These are phyloP conservation scores for Calameuta idolon DNA, from an alignment of 2,888 invertebrate genomes.

Conservation along the genomic window DNA sequence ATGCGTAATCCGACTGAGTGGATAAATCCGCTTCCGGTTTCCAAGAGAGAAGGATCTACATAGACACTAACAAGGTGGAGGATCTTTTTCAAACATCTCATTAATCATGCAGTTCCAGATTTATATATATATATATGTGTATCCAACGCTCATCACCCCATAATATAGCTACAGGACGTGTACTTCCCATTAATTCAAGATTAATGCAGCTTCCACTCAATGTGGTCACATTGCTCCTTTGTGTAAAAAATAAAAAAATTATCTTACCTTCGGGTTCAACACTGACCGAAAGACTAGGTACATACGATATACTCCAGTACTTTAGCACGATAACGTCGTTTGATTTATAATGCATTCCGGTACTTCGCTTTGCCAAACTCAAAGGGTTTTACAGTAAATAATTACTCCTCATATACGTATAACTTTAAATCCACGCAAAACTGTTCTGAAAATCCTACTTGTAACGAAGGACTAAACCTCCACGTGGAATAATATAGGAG, in stretches of 20 bases:
- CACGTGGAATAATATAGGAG: background rate
- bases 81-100: background rate
- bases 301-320: background rate
- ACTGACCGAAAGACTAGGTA: constrained; percentile 10
- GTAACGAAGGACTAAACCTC: background rate
- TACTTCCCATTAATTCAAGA: background rate
- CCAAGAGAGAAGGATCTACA: background rate
- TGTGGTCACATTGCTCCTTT: background rate
- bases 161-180: background rate
- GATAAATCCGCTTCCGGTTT: background rate
- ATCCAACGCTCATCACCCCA: background rate
- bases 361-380: constrained; percentile 23
- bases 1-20: background rate
- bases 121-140: background rate
- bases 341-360: constrained; percentile 36
- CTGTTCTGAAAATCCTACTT: background rate
- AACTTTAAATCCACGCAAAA: background rate
- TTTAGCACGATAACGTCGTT: constrained; percentile 21
- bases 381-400: constrained; percentile 35
- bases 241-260: background rate
- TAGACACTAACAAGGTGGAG: background rate
- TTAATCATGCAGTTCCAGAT: background rate
- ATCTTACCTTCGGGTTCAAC: background rate
- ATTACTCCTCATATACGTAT: constrained; percentile 18
- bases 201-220: background rate